Evolutionary conservation across 37 sponge, comb jelly and placozoan genomes (phyloP).

Genomic region (Oopsacas minuta): DNA sequence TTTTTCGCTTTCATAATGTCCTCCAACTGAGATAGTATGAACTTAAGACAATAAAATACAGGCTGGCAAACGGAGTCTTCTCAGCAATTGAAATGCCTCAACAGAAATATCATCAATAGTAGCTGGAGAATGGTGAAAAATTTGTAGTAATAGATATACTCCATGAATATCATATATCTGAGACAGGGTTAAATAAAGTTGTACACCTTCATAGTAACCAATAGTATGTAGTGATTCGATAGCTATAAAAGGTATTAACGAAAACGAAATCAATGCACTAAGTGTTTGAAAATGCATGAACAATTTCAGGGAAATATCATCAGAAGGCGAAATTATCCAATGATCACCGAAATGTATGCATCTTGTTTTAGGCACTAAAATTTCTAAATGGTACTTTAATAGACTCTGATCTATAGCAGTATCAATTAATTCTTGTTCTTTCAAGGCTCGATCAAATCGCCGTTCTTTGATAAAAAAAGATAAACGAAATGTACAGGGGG

Average conservation of each 20-base stretch:
- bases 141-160: not conserved
- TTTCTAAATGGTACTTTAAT: not conserved
- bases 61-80: not conserved
- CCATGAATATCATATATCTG: slow-evolving; percentile 2
- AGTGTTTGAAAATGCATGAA: not conserved
- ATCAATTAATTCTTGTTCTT: slow-evolving; percentile 11
- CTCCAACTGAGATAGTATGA: not conserved
- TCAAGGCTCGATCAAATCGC: not conserved
- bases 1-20: no score
- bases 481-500: not conserved
- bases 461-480: not conserved
- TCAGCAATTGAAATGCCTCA: not conserved
- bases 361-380: not conserved
- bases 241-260: not conserved
- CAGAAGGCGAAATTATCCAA: slow-evolving; percentile 16
- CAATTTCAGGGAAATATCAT: not conserved
- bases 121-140: not conserved
- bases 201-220: slow-evolving; percentile 4
- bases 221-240: not conserved
- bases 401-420: slow-evolving; percentile 8
- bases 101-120: not conserved
- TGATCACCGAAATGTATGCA: not conserved
- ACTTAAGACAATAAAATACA: slow-evolving; percentile 3
- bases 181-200: not conserved
- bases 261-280: not conserved